phyloP scores from a whole-genome alignment of 2,888 invertebrate species.

The Phyllotreta striolata region DNA sequence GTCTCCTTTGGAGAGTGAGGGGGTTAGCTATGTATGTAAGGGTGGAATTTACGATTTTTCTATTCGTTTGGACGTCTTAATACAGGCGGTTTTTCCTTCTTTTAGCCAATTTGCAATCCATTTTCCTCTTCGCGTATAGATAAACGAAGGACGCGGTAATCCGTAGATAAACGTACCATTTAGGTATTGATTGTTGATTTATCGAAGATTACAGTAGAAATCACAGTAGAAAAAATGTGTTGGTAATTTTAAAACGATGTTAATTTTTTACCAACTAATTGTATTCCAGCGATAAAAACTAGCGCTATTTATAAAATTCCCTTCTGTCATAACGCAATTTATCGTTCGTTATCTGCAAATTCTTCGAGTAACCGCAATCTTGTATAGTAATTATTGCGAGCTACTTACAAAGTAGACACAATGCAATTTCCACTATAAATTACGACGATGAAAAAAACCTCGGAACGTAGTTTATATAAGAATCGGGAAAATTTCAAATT shows the following conservation, averaged over 20 bases:
- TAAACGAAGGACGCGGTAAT: not conserved
- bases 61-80: slow-evolving; percentile 23
- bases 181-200: not conserved
- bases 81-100: slow-evolving; percentile 19
- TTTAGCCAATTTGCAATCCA: not conserved
- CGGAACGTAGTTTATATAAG: slow-evolving; percentile 1
- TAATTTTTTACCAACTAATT: too few relatives aligned
- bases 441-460: not conserved
- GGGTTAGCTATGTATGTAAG: slow-evolving; percentile 13
- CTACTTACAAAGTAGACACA: slow-evolving; percentile 1
- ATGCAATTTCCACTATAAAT: slow-evolving; percentile 1
- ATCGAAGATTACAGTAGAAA: too few relatives aligned
- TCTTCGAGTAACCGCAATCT: not conserved
- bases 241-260: too few relatives aligned
- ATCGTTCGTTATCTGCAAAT: not conserved
- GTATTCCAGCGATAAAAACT: too few relatives aligned
- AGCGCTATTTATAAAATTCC: too few relatives aligned
- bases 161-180: not conserved
- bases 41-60: slow-evolving; percentile 24
- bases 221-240: too few relatives aligned
- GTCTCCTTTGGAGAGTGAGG: slow-evolving; percentile 41
- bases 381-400: not conserved
- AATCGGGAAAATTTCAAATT: slow-evolving; percentile 31
- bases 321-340: too few relatives aligned
- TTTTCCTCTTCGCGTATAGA: slow-evolving; percentile 2